These are phyloP conservation scores for Xestoiulus laeticollis DNA, from an alignment of 2,888 invertebrate genomes.

Conservation along the genomic window DNA sequence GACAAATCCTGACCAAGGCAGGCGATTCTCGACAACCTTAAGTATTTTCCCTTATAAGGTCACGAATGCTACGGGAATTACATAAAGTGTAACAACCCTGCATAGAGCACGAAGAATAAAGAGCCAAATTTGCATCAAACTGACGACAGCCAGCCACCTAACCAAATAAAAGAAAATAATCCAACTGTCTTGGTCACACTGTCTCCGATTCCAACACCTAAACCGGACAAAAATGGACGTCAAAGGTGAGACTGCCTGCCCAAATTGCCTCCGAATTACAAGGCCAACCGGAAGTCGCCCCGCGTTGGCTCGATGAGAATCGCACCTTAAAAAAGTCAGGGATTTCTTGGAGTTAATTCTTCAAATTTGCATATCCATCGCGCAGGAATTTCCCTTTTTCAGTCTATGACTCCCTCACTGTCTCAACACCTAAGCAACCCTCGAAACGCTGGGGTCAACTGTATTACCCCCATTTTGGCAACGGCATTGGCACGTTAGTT, in stretches of 20 bases:
- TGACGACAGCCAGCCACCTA: too few relatives aligned
- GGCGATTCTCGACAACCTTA: background rate
- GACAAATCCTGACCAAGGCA: background rate
- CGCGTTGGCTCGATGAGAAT: conserved; percentile 39
- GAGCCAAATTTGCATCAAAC: background rate
- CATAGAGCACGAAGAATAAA: background rate
- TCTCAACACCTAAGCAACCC: background rate
- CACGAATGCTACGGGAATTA: background rate
- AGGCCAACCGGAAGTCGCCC: conserved; percentile 35
- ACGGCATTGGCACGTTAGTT: background rate
- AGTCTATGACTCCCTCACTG: background rate
- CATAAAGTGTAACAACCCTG: conserved; percentile 37
- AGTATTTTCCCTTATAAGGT: background rate
- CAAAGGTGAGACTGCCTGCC: conserved; percentile 14
- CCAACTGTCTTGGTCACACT: background rate
- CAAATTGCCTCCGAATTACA: conserved; percentile 32
- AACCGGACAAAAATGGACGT: conserved; percentile 9
- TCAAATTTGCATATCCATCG: background rate
- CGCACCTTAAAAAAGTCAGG: conserved; percentile 38
- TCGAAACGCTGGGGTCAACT: background rate
- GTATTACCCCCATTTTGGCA: background rate
- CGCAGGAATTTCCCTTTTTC: background rate
- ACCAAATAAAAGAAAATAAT: background rate
- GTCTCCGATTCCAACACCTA: background rate
- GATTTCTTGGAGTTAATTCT: conserved; percentile 34